Evolutionary conservation across 1,140 invertebrate genomes (phyloP).

Genomic region (Drosophila ambigua): DNA sequence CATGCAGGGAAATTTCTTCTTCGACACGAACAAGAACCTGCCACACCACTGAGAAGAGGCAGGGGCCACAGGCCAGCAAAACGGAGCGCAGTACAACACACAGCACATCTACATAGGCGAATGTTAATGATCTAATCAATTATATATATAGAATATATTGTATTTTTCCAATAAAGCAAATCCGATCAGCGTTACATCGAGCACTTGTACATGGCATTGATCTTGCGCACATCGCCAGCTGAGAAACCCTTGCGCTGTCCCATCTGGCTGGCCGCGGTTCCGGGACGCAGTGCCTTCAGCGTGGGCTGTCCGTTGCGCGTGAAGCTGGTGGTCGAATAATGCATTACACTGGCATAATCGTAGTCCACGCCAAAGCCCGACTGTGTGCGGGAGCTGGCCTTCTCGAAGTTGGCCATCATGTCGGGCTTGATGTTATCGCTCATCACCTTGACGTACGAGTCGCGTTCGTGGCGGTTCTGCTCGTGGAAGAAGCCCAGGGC

Average conservation of each 20-base stretch:
- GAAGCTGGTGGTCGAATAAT: constrained; percentile 90
- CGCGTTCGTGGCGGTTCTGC: constrained; percentile 92
- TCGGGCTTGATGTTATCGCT: constrained; percentile 89
- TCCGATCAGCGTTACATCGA: constrained; percentile 22
- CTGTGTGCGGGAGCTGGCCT: constrained; percentile 85
- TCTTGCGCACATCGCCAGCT: constrained; percentile 88
- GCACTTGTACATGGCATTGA: constrained; percentile 91
- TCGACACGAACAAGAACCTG: constrained; percentile 77
- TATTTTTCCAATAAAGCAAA: constrained; percentile 54
- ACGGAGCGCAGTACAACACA: constrained; percentile 28
- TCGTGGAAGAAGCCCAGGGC: constrained; percentile 94
- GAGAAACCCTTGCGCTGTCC: constrained; percentile 90
- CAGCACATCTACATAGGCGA: constrained; percentile 28
- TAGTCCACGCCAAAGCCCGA: constrained; percentile 88
- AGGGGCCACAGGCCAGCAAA: not conserved
- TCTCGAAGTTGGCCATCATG: constrained; percentile 89
- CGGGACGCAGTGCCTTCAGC: constrained; percentile 85
- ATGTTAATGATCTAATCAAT: constrained; percentile 25
- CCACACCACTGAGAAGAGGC: constrained; percentile 57
- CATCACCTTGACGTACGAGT: constrained; percentile 88
- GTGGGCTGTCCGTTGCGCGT: constrained; percentile 89
- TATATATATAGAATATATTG: constrained; percentile 39
- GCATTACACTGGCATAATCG: constrained; percentile 92
- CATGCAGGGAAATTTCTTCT: constrained; percentile 78
- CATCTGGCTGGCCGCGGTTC: constrained; percentile 77